Conservation (phyloP, 2,888 invertebrate species). For the Aphodius granarius region DNA sequence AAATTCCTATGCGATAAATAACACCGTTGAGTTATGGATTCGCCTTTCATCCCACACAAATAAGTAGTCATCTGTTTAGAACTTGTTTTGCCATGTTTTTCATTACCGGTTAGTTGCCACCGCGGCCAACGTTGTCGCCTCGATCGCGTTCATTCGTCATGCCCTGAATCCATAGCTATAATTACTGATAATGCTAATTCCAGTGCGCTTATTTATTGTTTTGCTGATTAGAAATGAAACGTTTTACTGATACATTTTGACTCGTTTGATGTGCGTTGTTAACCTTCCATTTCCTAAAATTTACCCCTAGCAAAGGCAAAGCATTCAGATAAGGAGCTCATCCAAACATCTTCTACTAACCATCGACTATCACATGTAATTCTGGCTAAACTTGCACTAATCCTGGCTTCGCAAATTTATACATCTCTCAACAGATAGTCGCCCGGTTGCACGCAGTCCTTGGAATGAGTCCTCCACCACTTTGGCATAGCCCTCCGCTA, state of each 20-base stretch:
- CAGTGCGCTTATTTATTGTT: background rate
- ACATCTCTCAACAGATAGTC: background rate
- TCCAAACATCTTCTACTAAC: background rate
- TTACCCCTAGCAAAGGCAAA: background rate
- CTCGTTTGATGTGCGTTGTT: background rate
- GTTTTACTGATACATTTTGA: too few species aligned
- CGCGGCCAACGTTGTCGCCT: background rate
- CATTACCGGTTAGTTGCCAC: background rate
- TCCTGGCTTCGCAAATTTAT: background rate
- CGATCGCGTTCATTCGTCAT: background rate
- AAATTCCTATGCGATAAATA: background rate
- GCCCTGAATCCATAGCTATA: background rate
- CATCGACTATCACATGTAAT: background rate
- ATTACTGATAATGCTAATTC: background rate
- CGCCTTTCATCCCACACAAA: background rate
- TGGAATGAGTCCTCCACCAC: background rate
- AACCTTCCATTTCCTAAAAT: too few species aligned
- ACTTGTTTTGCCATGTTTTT: background rate
- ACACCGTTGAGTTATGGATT: background rate
- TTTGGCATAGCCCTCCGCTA: background rate
- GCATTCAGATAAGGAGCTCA: background rate
- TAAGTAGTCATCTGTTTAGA: background rate
- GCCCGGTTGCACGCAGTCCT: background rate
- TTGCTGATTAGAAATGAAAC: background rate
- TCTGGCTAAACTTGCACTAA: background rate